phyloP scores from a whole-genome alignment of 2,888 invertebrate genomes.

The Hirudinaria manillensis region DNA sequence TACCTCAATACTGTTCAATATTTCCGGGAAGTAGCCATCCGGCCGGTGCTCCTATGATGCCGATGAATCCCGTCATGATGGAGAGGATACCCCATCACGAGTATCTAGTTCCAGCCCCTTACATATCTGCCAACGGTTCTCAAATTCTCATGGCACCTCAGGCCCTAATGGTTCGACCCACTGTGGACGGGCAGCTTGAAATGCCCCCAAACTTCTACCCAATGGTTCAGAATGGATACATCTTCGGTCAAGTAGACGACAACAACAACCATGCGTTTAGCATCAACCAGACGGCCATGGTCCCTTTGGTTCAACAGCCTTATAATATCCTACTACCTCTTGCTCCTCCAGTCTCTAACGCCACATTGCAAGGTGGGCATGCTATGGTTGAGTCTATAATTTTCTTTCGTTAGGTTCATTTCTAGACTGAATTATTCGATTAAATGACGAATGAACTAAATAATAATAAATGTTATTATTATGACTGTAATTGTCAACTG shows the following conservation, averaged over 20 bases:
- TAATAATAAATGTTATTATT: background rate
- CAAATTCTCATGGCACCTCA: constrained; percentile 8
- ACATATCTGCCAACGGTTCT: background rate
- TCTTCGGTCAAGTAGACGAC: background rate
- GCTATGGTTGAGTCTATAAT: background rate
- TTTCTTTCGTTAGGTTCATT: background rate
- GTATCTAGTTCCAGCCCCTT: background rate
- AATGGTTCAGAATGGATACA: background rate
- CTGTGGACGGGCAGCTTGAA: background rate
- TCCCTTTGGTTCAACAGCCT: constrained; percentile 11
- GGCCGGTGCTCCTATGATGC: background rate
- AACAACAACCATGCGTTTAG: background rate
- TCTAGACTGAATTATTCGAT: background rate
- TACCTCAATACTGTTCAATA: background rate
- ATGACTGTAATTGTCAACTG: background rate
- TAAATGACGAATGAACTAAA: background rate
- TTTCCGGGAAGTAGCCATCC: background rate
- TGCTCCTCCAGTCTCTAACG: constrained; percentile 1
- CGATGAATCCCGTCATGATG: background rate
- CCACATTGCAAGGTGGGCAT: background rate
- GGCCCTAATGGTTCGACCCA: background rate
- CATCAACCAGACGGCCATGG: background rate
- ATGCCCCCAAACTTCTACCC: background rate
- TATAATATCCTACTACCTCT: constrained; percentile 7
- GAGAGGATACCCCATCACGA: background rate